Percentiles rank a stretch among this genome's conserved stretches.
These are phyloP conservation scores for Cyanoramphus novaezelandiae DNA, from an alignment of 2,113 vertebrate species.

Conservation along the genomic window DNA sequence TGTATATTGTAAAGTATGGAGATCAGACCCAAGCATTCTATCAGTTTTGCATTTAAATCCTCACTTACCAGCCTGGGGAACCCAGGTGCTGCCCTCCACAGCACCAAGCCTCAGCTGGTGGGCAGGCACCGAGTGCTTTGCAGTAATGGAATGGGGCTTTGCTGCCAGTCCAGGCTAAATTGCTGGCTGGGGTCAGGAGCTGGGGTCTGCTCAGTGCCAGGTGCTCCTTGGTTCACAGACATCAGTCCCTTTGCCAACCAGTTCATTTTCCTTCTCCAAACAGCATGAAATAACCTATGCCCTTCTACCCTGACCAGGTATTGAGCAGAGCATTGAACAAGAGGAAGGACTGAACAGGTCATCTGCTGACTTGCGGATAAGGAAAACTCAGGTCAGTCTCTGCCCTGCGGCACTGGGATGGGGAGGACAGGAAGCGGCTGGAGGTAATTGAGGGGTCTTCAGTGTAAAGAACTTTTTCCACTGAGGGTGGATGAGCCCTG, in stretches of 20 bases:
- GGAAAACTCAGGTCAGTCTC: slow-evolving; percentile 91
- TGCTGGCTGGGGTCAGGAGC: neutral
- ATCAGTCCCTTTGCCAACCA: neutral
- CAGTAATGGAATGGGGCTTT: neutral
- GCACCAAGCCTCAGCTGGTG: neutral
- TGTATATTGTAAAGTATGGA: neutral
- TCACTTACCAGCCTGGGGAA: neutral
- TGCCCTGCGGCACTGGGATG: neutral
- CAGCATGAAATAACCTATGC: neutral
- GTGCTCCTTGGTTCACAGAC: fast-evolving
- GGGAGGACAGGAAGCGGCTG: neutral
- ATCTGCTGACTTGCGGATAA: slow-evolving; percentile 93
- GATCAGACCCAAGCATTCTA: neutral
- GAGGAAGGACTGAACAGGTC: slow-evolving; percentile 92
- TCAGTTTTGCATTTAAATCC: neutral
- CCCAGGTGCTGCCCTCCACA: neutral
- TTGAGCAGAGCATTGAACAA: slow-evolving; percentile 93
- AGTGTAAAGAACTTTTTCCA: neutral
- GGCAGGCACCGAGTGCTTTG: neutral
- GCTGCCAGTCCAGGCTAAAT: neutral
- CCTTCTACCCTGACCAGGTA: slow-evolving; percentile 74
- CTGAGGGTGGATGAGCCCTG: neutral
- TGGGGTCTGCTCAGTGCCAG: neutral
- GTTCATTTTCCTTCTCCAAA: neutral
- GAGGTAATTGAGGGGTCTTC: neutral